These are phyloP conservation scores for Microtus richardsoni DNA, from an alignment of 2,113 vertebrate genomes.

Conservation along the genomic window DNA sequence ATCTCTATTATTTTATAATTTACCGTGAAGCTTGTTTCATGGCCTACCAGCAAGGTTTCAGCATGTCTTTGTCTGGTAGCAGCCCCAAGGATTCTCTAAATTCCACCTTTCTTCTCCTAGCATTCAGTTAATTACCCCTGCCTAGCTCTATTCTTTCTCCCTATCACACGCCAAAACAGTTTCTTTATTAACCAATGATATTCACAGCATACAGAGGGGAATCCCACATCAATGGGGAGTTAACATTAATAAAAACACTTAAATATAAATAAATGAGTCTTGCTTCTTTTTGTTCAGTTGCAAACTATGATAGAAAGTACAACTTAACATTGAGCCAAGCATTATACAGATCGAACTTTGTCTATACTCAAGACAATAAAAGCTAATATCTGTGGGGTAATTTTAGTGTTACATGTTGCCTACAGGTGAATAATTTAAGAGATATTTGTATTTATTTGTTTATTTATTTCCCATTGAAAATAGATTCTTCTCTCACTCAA, in stretches of 20 bases:
- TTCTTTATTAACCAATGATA: no score
- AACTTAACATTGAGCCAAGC: neutral
- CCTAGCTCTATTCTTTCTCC: no score
- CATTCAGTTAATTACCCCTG: no score
- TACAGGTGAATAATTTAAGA: neutral
- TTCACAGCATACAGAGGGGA: no score
- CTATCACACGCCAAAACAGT: no score
- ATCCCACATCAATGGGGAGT: no score
- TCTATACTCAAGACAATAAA: slow-evolving; percentile 6
- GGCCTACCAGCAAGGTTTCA: no score
- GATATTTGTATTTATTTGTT: neutral
- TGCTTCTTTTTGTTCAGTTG: neutral
- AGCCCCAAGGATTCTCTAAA: no score
- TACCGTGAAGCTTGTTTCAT: no score
- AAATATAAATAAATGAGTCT: neutral
- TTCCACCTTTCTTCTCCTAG: no score
- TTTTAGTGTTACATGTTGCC: neutral
- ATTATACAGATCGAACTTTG: neutral
- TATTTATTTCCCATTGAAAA: neutral
- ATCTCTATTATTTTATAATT: no score
- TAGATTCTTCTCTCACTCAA: neutral
- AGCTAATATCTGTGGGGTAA: neutral
- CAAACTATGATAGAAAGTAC: neutral
- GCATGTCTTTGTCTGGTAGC: no score
- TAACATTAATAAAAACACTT: neutral